Base-by-base conservation (phyloP, 2,113 vertebrate genomes). In the Prionailurus bengalensis region DNA sequence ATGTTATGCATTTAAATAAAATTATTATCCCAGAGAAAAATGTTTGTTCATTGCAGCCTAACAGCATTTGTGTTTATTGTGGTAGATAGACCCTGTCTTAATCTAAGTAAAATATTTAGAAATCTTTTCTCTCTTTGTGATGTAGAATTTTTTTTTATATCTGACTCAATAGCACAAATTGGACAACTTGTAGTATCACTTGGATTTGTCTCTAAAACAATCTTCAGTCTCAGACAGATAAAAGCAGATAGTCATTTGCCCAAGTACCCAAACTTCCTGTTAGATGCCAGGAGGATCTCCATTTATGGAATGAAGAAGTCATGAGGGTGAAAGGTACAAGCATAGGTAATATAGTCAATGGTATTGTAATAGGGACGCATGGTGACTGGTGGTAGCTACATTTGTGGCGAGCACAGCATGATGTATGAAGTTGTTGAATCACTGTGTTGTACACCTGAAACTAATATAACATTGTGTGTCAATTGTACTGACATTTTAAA, bases 11-110 rank as follows among this genome's bases (percentile, higher is more conserved):
- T 95, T 85, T 86, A 89, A 89, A 81, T 86, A 82, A 42, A 91
- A 86, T 65, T 82, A 48, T 91, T 94, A 78, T 73, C 51, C 27
- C 55, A 36, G 86, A 92, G 87, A 94, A 86, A 78, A 94, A 85
- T 21, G 21, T 87, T 79, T 84, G 33, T 16, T 66, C 14, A 76
- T 15, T 58, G 33, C 14, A 42, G 39, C 55, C 89, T 70, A 66
- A 84, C 83, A 89, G 29, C 1, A 68, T 51, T 70, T 58, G 33
- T 10, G 17, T 90, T 19, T 33, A 51, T 36, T 14, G 31, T 71
- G 7, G 2, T 65, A 48, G 16, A 5, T 11, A 90, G 55, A 85
- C 12, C 83, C 11, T 78, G 27, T 42, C 42, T 94, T 84, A 92
- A 83, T 91, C 25, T 58, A 23, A 71, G 3, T 1, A 17, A 97